Percentiles rank a stretch among this genome's conserved stretches.
phyloP scores from a whole-genome alignment of 2,113 vertebrate genomes.

The Lophius piscatorius region DNA sequence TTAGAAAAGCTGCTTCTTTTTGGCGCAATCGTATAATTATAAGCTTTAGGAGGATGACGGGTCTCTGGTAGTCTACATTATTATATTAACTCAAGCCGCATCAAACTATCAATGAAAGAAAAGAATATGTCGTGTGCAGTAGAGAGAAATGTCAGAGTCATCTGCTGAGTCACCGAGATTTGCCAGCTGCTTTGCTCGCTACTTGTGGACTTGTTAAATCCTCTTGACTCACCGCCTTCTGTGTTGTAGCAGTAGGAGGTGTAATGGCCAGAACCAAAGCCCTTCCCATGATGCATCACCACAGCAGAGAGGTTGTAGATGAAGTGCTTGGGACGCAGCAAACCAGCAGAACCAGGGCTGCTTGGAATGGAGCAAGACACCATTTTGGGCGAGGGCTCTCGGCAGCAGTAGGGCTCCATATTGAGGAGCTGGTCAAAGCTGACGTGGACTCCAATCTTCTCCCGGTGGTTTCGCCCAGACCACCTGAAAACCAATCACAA shows the following conservation, averaged over 20 bases:
- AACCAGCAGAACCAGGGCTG: constrained; percentile 50
- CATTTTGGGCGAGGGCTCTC: constrained; percentile 74
- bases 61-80: too few species aligned
- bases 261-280: constrained; percentile 99
- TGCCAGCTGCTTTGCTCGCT: too few species aligned
- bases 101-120: too few species aligned
- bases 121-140: too few species aligned
- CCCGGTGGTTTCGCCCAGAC: constrained; percentile 98
- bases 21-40: too few species aligned
- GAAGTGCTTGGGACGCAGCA: constrained; percentile 84
- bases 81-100: too few species aligned
- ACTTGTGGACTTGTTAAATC: too few species aligned
- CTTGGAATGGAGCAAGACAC: constrained; percentile 49
- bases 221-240: constrained; percentile 88
- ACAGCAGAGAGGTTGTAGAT: constrained; percentile 98
- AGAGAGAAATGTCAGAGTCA: too few species aligned
- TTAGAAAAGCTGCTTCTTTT: too few species aligned
- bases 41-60: too few species aligned
- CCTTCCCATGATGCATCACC: constrained; percentile 99
- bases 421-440: constrained; percentile 96
- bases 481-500: constrained; percentile 81
- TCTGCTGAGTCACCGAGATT: too few species aligned
- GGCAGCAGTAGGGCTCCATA: constrained; percentile 97
- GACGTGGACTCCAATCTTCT: constrained; percentile 99
- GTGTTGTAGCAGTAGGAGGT: constrained; percentile 99